Base-by-base conservation (phyloP, 2,888 invertebrate genomes). In the Philereme vetulata region DNA sequence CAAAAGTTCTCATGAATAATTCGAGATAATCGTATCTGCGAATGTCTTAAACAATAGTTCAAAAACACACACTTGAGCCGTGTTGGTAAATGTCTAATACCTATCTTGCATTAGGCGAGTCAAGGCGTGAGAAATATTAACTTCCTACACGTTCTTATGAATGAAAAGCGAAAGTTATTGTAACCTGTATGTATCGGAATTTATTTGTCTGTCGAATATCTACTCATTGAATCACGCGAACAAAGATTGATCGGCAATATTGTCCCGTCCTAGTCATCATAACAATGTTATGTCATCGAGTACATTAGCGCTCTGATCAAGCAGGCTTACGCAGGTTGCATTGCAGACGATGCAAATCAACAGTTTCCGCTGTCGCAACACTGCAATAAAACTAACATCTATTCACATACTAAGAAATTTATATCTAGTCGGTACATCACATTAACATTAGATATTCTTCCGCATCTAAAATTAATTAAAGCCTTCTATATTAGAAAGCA, bases 311-410 rank as follows among this genome's bases (percentile, higher is more conserved):
- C 46, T 46, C 45, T 58, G 63, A 63, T 63, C 67, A 71, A 65
- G 64, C 66, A 53, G 57, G 52, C 60, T 42, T 61, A 60, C 65
- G 49, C 65, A 70, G 68, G 68, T 65, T 70, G 75, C 62, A 67
- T 65, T 70, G 75, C 62, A 67, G 69, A 67, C 55, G 53, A 50
- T 64, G 60, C 60, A 74, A 72, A 76, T 67, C 66, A 72, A 74
- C 66, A 64, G 53, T 71, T 74, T 81, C 77, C 78, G 76, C 65
- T 78, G 72, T 70, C 65, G 74, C 62, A 75, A 75, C 62, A 10
- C 38, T 50, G 47, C 56, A 61, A 59, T 57, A 61, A 56, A 50
- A 51, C 55, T 38, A 38, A 38, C 51, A 46, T 47, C 11, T 38
- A 48, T 48, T 11, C 6, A 44, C 35, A 42, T 43, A 43, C 35